Evolutionary conservation across 30 jellyfish, hydroid and myxozoan genomes (phyloP).

Genomic region (Aurelia sp.): DNA sequence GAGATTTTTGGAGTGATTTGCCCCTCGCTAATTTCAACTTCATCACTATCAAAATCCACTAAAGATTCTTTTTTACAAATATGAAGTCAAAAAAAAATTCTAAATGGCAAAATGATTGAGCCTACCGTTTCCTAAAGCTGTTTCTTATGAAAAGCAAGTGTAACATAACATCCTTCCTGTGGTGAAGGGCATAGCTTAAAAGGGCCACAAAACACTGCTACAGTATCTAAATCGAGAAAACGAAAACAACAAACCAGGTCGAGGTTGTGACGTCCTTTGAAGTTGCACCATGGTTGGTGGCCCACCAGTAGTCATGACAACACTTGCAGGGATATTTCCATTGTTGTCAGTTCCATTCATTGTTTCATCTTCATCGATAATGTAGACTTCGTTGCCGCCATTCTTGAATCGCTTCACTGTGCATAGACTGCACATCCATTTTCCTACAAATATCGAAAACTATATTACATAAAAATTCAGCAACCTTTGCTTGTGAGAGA

Average conservation of each 20-base stretch:
- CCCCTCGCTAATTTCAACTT: too few relatives aligned
- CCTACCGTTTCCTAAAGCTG: too few relatives aligned
- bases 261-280: slow-evolving; percentile 48
- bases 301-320: slow-evolving; percentile 44
- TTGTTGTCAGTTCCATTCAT: slow-evolving; percentile 6
- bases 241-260: slow-evolving; percentile 24
- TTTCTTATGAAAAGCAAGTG: too few relatives aligned
- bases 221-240: not conserved
- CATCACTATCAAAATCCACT: too few relatives aligned
- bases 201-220: not conserved
- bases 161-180: too few relatives aligned
- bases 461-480: not conserved
- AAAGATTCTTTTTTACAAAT: too few relatives aligned
- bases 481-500: not conserved
- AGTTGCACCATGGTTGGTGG: slow-evolving; percentile 77
- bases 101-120: too few relatives aligned
- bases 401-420: slow-evolving; percentile 30
- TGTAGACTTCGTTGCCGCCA: slow-evolving; percentile 39
- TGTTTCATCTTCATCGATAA: slow-evolving; percentile 61
- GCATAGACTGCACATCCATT: slow-evolving; percentile 68
- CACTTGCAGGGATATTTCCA: slow-evolving; percentile 25
- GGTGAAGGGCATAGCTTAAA: not conserved
- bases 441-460: slow-evolving; percentile 7
- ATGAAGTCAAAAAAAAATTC: too few relatives aligned
- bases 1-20: too few relatives aligned